These are phyloP conservation scores for Drosophila serrata DNA, from an alignment of 1,140 invertebrate genomes.

Conservation along the genomic window DNA sequence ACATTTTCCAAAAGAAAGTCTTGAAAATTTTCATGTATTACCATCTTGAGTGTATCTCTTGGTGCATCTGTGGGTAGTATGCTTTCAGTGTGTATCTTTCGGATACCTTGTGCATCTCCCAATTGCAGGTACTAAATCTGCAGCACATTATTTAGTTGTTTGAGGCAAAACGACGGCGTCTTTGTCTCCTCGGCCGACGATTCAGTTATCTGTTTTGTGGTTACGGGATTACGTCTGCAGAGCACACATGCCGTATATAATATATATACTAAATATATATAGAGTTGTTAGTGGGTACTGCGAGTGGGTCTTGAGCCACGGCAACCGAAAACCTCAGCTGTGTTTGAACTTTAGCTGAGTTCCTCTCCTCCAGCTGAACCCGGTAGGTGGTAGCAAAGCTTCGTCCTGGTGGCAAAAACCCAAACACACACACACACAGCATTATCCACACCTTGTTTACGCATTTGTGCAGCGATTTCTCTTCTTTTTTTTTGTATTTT, in stretches of 20 bases:
- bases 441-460: conserved; percentile 53
- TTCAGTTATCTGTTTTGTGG: conserved; percentile 73
- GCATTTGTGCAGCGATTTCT: conserved; percentile 68
- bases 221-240: conserved; percentile 66
- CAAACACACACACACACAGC: conserved; percentile 4
- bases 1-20: neutral
- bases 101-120: conserved; percentile 10
- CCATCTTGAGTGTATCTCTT: neutral
- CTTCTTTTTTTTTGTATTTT: conserved; percentile 33
- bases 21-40: neutral
- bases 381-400: conserved; percentile 5
- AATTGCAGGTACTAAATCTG: conserved; percentile 63
- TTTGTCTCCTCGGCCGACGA: conserved; percentile 59
- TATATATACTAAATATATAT: conserved; percentile 6
- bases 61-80: neutral
- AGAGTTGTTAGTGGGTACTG: conserved; percentile 2
- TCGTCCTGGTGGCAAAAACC: conserved; percentile 5
- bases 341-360: conserved; percentile 44
- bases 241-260: conserved; percentile 31
- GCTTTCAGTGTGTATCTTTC: conserved; percentile 48
- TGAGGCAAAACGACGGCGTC: conserved; percentile 38
- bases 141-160: conserved; percentile 82
- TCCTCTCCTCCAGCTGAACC: conserved; percentile 24
- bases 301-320: conserved; percentile 15
- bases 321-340: conserved; percentile 33